Conservation (phyloP, 2,797 vertebrate species). For the Phaenicophaeus curvirostris region DNA sequence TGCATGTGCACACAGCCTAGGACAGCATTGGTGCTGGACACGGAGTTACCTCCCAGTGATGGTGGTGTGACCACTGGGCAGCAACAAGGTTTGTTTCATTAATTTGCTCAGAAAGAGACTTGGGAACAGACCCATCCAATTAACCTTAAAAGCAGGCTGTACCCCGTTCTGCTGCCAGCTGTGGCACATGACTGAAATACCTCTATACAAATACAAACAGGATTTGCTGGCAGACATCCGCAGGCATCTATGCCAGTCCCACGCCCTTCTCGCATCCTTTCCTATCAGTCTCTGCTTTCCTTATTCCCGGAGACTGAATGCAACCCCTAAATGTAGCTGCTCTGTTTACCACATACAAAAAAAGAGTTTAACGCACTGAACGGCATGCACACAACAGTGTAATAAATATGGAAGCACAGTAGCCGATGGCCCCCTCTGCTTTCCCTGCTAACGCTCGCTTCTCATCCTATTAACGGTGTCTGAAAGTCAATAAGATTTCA, state of each 20-base stretch:
- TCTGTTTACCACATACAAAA: constrained; percentile 26
- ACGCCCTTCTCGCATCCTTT: background rate
- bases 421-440: background rate
- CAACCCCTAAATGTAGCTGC: constrained; percentile 26
- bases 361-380: background rate
- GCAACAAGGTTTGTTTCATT: background rate
- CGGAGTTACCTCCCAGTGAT: background rate
- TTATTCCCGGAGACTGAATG: background rate
- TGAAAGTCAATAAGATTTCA: background rate
- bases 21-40: background rate
- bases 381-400: constrained; percentile 29
- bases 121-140: background rate
- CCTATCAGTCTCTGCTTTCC: background rate
- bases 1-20: background rate
- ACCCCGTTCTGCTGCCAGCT: background rate
- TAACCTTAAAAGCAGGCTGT: background rate
- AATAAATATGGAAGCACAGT: constrained; percentile 19
- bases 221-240: background rate
- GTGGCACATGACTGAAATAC: background rate
- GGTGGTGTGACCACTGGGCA: background rate
- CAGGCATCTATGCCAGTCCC: background rate
- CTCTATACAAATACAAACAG: background rate
- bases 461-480: background rate
- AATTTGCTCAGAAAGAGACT: background rate
- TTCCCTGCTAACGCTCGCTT: background rate